Conservation (phyloP, 2,797 vertebrate species). For the Echiichthys vipera region DNA sequence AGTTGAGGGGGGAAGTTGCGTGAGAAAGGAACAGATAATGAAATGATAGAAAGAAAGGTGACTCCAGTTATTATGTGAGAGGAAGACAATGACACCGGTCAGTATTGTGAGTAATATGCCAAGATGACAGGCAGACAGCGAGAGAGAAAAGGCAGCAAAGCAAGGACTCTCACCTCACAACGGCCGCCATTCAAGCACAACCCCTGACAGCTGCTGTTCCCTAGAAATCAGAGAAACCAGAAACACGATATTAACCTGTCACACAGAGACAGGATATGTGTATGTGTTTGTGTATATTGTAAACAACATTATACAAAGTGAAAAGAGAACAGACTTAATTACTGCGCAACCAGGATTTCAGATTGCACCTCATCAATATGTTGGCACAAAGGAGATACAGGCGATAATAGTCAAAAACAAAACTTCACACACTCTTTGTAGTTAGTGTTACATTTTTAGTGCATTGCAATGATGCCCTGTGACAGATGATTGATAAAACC, state of each 20-base stretch:
- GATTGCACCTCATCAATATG: neutral
- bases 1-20: neutral
- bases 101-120: neutral
- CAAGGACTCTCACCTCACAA: constrained; percentile 80
- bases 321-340: neutral
- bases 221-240: constrained; percentile 69
- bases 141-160: neutral
- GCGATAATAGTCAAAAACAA: neutral
- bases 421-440: neutral
- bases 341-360: neutral
- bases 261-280: neutral
- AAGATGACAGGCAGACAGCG: neutral
- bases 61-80: neutral
- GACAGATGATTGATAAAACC: constrained; percentile 31
- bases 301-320: neutral
- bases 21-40: neutral
- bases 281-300: neutral
- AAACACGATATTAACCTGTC: constrained; percentile 23
- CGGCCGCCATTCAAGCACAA: constrained; percentile 81
- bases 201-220: constrained; percentile 85
- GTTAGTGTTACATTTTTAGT: neutral
- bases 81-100: neutral
- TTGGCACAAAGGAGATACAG: neutral
- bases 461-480: neutral
- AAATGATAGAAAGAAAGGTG: neutral